These are phyloP conservation scores for Crypturellus undulatus DNA, from an alignment of 2,113 vertebrate species.

Conservation along the genomic window DNA sequence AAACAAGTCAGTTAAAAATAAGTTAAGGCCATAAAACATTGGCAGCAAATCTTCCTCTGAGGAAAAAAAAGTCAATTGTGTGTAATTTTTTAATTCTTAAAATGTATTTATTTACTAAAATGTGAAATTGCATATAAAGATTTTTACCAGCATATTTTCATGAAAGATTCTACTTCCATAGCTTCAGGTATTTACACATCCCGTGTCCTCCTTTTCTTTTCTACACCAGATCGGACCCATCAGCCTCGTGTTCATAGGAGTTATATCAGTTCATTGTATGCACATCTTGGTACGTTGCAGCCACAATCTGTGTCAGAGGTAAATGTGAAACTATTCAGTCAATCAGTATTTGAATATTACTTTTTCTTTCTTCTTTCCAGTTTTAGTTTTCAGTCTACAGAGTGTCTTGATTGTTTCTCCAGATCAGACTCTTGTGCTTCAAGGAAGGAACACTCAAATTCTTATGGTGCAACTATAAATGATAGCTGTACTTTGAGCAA, in stretches of 20 bases:
- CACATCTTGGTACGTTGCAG: slow-evolving; percentile 91
- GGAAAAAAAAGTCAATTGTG: not conserved
- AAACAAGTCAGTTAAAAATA: not conserved
- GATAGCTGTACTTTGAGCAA: not conserved
- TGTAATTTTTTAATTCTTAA: not conserved
- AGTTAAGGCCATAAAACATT: not conserved
- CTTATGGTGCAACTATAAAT: not conserved
- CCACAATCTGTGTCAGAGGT: slow-evolving; percentile 88
- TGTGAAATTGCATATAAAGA: not conserved
- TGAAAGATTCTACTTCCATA: not conserved
- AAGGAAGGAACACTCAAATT: not conserved
- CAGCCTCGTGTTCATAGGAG: slow-evolving; percentile 87
- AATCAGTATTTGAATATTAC: slow-evolving; percentile 18
- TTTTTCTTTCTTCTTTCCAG: not conserved
- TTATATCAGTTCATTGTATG: slow-evolving; percentile 90
- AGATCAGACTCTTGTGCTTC: not conserved
- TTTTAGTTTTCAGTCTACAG: not conserved
- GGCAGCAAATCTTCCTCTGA: not conserved
- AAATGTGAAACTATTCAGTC: slow-evolving; percentile 72
- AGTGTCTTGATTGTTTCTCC: not conserved
- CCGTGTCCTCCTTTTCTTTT: not conserved
- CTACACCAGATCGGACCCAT: slow-evolving; percentile 83
- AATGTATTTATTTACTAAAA: not conserved
- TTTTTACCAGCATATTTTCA: not conserved
- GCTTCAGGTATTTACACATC: not conserved